Evolutionary conservation across 2,113 vertebrate genomes (phyloP).

Genomic region (Zosterops borbonicus): DNA sequence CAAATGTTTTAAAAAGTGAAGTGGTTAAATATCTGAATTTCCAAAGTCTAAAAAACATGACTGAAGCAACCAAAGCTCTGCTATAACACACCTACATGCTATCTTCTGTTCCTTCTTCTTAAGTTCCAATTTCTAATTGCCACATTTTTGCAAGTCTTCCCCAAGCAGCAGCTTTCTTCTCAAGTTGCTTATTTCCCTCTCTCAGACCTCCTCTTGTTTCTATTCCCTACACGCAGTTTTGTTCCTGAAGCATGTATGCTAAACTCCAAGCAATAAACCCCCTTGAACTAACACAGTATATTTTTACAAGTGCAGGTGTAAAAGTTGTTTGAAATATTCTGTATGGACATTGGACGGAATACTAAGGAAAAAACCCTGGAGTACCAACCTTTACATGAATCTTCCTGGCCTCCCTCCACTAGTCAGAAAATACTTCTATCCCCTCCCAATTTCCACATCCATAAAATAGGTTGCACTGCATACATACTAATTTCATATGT

Average conservation of each 20-base stretch:
- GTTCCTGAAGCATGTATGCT: background rate
- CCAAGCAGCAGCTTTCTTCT: background rate
- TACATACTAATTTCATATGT: conserved; percentile 52
- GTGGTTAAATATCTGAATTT: conserved; percentile 25
- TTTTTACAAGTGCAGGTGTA: background rate
- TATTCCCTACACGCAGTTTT: background rate
- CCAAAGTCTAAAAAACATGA: conserved; percentile 48
- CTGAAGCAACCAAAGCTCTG: conserved; percentile 35
- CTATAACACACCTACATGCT: conserved; percentile 12
- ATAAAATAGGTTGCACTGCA: conserved; percentile 15
- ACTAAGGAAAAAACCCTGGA: background rate
- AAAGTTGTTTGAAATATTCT: background rate
- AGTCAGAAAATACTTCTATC: background rate
- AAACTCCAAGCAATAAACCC: background rate
- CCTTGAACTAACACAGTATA: background rate
- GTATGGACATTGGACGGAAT: background rate
- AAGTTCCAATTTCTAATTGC: conserved; percentile 61
- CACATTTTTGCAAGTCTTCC: background rate
- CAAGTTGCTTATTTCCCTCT: conserved; percentile 35
- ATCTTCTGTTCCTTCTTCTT: conserved; percentile 51
- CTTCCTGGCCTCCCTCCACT: background rate
- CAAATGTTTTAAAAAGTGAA: background rate
- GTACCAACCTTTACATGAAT: background rate
- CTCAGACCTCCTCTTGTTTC: conserved; percentile 40
- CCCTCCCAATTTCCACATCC: background rate